Percentiles rank a stretch among this genome's conserved stretches.
Conservation (phyloP, 2,888 invertebrate genomes). For the Anodontia alba region DNA sequence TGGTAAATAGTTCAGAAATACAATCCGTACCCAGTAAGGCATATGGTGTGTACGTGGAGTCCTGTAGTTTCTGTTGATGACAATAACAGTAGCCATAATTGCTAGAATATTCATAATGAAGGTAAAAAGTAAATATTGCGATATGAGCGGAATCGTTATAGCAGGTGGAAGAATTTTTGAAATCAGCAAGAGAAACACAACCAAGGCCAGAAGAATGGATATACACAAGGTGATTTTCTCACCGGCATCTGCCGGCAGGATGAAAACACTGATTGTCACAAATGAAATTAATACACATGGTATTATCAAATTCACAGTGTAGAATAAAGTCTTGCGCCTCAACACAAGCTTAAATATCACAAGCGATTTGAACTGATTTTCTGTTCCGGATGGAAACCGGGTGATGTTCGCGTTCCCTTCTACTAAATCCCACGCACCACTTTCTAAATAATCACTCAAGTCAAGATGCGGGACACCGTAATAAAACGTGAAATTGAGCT, state of each 20-base stretch:
- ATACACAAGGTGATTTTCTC: conserved; percentile 95
- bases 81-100: conserved; percentile 98
- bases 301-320: conserved; percentile 99
- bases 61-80: conserved; percentile 99
- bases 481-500: conserved; percentile 75
- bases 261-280: conserved; percentile 98
- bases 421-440: conserved; percentile 83
- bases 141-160: conserved; percentile 97
- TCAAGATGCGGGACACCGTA: conserved; percentile 71
- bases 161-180: conserved; percentile 99
- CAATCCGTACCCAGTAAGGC: conserved; percentile 97
- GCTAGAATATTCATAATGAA: conserved; percentile 99
- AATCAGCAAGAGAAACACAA: conserved; percentile 98
- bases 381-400: conserved; percentile 43
- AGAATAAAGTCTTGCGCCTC: conserved; percentile 98
- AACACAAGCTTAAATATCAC: conserved; percentile 98
- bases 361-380: conserved; percentile 57
- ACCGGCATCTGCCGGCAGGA: conserved; percentile 98
- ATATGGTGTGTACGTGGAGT: conserved; percentile 97
- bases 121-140: conserved; percentile 99
- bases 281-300: conserved; percentile 99
- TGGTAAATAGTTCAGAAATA: conserved; percentile 97
- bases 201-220: conserved; percentile 98
- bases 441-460: conserved; percentile 80
- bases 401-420: conserved; percentile 71